A percentile compares a stretch with the other conserved stretches of the same genome.
phyloP scores from a whole-genome alignment of 2,888 invertebrate species.

The Spisula subtruncata region DNA sequence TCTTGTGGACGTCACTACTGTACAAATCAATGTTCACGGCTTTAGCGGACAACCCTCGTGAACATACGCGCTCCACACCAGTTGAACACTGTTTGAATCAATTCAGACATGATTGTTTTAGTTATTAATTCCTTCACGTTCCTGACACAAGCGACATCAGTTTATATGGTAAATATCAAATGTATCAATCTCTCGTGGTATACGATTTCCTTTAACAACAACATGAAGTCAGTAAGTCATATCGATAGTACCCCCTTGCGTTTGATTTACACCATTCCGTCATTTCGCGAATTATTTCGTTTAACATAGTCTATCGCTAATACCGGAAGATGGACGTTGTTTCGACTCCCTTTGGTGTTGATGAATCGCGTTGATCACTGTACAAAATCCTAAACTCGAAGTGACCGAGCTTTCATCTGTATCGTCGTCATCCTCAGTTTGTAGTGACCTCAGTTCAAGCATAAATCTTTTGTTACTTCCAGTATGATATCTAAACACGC shows the following conservation, averaged over 20 bases:
- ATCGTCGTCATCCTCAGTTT: conserved; percentile 41
- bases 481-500: conserved; percentile 44
- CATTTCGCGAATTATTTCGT: background rate
- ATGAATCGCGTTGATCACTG: conserved; percentile 52
- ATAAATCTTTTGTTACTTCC: conserved; percentile 53
- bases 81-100: no score
- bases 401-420: conserved; percentile 10
- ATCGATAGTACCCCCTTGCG: background rate
- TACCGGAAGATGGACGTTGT: conserved; percentile 53
- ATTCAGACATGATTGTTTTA: no score
- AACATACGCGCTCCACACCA: no score
- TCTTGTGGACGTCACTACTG: no score
- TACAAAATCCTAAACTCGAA: conserved; percentile 56
- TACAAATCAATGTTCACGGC: no score
- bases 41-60: no score
- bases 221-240: background rate
- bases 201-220: background rate
- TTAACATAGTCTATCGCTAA: conserved; percentile 50
- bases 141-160: background rate
- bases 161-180: background rate
- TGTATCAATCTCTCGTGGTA: background rate
- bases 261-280: background rate
- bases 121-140: no score
- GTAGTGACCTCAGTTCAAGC: conserved; percentile 61
- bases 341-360: background rate